Evolutionary conservation across 1,140 invertebrate species (phyloP).

Genomic region (Euborellia annulipes): DNA sequence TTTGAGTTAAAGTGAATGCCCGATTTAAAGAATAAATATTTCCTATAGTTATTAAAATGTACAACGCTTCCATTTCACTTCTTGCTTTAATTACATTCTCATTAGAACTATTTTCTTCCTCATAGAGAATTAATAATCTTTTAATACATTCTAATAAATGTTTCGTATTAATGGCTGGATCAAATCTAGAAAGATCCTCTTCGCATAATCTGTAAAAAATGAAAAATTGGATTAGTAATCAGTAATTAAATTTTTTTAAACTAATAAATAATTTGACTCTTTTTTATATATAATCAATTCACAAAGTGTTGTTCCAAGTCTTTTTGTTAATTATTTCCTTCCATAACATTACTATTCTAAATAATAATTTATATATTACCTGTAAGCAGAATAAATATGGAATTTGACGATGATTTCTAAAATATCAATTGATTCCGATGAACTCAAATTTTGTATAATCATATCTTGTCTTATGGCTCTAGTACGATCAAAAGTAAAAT

Average conservation of each 20-base stretch:
- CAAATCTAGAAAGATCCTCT: constrained; percentile 31
- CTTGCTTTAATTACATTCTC: constrained; percentile 19
- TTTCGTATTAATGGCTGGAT: constrained; percentile 38
- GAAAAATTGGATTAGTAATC: too few species aligned
- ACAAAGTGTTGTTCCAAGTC: too few species aligned
- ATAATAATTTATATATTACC: constrained; percentile 29
- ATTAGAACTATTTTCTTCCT: constrained; percentile 20
- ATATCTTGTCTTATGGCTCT: constrained; percentile 57
- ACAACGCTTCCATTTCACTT: constrained; percentile 34
- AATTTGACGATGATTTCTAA: constrained; percentile 51
- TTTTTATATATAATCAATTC: too few species aligned
- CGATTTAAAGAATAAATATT: constrained; percentile 31
- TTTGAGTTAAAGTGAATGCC: constrained; percentile 28
- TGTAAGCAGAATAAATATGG: constrained; percentile 46
- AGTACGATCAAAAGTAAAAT: constrained; percentile 60
- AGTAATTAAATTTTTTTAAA: too few species aligned
- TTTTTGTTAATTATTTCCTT: too few species aligned
- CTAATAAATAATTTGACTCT: too few species aligned
- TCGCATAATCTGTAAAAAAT: constrained; percentile 31
- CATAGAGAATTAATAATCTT: constrained; percentile 36
- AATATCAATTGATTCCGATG: constrained; percentile 31
- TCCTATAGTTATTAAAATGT: constrained; percentile 39
- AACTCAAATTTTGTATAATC: constrained; percentile 45
- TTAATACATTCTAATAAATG: constrained; percentile 42
- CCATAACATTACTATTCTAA: background rate